Evolutionary conservation across 2,888 invertebrate species (phyloP).

Genomic region (Sialis lutaria): DNA sequence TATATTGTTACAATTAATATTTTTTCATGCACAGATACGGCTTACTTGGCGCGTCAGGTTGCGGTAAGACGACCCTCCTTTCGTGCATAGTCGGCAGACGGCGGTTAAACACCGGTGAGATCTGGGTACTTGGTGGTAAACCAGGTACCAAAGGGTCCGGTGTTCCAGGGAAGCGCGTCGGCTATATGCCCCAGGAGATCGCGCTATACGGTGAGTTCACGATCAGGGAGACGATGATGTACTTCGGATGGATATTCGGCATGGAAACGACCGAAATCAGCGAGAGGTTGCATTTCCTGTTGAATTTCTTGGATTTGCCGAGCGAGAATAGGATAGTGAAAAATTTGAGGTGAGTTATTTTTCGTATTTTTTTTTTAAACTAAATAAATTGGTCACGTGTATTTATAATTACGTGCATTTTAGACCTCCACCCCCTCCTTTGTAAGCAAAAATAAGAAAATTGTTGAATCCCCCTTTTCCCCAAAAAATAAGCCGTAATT

Average conservation of each 20-base stretch:
- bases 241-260: constrained; percentile 91
- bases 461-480: too few species aligned
- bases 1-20: not conserved
- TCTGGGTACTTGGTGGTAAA: constrained; percentile 76
- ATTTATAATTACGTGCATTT: constrained; percentile 1
- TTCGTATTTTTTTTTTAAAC: constrained; percentile 16
- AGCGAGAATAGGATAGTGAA: constrained; percentile 65
- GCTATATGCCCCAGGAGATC: constrained; percentile 93
- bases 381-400: constrained; percentile 10
- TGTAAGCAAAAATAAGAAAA: not conserved
- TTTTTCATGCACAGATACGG: constrained; percentile 55
- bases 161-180: constrained; percentile 86
- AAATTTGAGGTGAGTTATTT: constrained; percentile 43
- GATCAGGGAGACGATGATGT: constrained; percentile 88
- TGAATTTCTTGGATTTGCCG: constrained; percentile 82
- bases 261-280: constrained; percentile 71
- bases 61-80: constrained; percentile 89
- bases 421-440: not conserved
- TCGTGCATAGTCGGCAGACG: constrained; percentile 84
- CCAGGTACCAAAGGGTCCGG: constrained; percentile 82
- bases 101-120: constrained; percentile 69
- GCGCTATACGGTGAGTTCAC: constrained; percentile 85
- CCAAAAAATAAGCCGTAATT: too few species aligned
- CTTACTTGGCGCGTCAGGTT: constrained; percentile 84
- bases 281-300: constrained; percentile 65